Evolutionary conservation across 2,888 invertebrate genomes (phyloP).

Genomic region (Drosophila tanythrix): DNA sequence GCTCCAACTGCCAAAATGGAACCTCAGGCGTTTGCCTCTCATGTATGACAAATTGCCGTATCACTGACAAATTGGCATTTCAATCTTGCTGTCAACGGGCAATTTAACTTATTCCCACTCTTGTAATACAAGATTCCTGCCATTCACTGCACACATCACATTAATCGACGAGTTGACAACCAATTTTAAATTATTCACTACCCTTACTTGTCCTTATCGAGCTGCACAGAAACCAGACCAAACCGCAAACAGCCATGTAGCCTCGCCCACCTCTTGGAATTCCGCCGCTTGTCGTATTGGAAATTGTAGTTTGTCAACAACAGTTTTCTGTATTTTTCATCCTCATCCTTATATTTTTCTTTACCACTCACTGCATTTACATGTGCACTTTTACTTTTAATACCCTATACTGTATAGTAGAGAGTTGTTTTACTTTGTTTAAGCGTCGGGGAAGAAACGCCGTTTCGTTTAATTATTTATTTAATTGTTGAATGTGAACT

Average conservation of each 20-base stretch:
- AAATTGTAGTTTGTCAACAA: conserved; percentile 56
- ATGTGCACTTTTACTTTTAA: conserved; percentile 13
- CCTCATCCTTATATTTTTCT: not conserved
- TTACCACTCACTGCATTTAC: conserved; percentile 12
- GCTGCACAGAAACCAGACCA: conserved; percentile 10
- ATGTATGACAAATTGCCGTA: conserved; percentile 49
- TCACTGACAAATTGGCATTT: conserved; percentile 58
- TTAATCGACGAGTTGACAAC: conserved; percentile 57
- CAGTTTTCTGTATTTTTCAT: conserved; percentile 40
- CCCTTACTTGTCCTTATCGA: conserved; percentile 43
- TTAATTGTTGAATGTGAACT: not conserved
- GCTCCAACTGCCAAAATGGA: not conserved
- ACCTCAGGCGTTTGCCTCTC: not conserved
- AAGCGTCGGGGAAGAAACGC: too few species aligned
- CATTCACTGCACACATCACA: conserved; percentile 34
- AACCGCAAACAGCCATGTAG: not conserved
- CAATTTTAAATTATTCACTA: conserved; percentile 65
- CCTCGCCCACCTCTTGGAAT: not conserved
- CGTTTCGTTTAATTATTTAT: not conserved
- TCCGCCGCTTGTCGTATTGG: conserved; percentile 26
- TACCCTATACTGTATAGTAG: not conserved
- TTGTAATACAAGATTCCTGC: conserved; percentile 21
- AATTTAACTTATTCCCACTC: conserved; percentile 17
- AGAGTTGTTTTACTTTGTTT: not conserved
- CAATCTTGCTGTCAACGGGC: conserved; percentile 60